Percentiles rank a stretch among this genome's conserved stretches.
These are phyloP conservation scores for Nothura maculosa DNA, from an alignment of 2,797 vertebrate species.

Conservation along the genomic window DNA sequence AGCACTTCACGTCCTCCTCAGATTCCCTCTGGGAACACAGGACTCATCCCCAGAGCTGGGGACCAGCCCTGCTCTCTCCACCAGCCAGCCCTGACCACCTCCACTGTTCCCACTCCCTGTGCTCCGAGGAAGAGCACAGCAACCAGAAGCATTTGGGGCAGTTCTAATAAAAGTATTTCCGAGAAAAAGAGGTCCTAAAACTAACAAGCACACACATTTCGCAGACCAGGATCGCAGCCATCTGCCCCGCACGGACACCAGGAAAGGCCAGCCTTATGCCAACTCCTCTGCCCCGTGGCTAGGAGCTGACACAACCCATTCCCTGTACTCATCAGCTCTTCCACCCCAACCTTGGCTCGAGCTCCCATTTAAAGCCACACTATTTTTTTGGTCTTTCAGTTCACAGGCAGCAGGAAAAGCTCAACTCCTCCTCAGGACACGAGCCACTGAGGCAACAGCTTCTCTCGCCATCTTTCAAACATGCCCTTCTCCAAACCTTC, in stretches of 20 bases:
- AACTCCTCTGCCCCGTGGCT: constrained; percentile 13
- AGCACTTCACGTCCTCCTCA: neutral
- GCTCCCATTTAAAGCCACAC: neutral
- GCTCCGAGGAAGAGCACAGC: neutral
- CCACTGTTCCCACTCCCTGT: neutral
- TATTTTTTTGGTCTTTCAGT: neutral
- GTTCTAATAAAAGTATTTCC: neutral
- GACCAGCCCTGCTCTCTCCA: neutral
- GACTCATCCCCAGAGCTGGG: neutral
- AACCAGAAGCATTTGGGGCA: neutral
- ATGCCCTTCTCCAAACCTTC: neutral
- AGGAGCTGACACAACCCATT: constrained; percentile 30
- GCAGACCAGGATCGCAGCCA: neutral
- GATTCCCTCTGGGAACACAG: neutral
- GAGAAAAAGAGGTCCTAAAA: neutral
- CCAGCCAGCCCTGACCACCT: neutral
- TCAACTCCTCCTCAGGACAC: neutral
- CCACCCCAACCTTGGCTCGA: neutral
- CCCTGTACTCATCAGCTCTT: neutral
- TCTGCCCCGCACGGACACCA: constrained; percentile 18
- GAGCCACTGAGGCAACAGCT: neutral
- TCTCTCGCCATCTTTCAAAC: neutral
- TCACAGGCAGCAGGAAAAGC: neutral
- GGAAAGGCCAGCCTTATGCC: constrained; percentile 47
- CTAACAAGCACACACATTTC: neutral